A percentile compares a stretch with the other conserved stretches of the same genome.
Evolutionary conservation across 2,797 vertebrate species (phyloP).

Genomic region (Amazona ochrocephala): DNA sequence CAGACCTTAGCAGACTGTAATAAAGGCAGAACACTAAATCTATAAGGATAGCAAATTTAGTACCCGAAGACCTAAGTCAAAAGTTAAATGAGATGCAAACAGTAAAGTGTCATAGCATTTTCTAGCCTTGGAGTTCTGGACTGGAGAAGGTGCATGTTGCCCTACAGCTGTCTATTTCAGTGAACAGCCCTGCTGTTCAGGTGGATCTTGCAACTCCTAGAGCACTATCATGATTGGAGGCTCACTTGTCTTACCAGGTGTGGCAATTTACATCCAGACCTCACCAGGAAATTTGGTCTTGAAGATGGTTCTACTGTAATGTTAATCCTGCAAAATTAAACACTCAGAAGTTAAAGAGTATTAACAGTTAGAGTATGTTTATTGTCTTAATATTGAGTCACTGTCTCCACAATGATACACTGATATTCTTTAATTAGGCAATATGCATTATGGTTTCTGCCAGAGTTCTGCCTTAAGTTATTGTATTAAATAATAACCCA

Average conservation of each 20-base stretch:
- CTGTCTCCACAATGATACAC: neutral
- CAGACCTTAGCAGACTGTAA: neutral
- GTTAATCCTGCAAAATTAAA: neutral
- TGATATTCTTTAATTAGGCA: neutral
- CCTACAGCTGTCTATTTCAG: neutral
- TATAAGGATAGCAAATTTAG: neutral
- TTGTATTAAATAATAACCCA: neutral
- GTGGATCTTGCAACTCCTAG: neutral
- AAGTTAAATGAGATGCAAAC: neutral
- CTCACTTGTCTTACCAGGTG: neutral
- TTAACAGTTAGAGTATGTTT: neutral
- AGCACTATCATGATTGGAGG: neutral
- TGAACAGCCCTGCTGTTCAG: neutral
- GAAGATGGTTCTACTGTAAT: neutral
- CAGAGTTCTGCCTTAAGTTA: neutral
- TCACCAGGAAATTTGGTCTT: neutral
- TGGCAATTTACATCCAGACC: neutral
- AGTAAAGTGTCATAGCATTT: neutral
- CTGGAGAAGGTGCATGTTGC: rapidly evolving
- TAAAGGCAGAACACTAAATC: neutral
- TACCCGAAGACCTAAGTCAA: neutral
- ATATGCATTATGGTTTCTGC: neutral
- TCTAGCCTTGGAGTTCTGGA: neutral
- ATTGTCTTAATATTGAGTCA: neutral
- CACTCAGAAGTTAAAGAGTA: neutral